Conservation (phyloP, 2,797 vertebrate genomes). For the Chloroceryle inda region DNA sequence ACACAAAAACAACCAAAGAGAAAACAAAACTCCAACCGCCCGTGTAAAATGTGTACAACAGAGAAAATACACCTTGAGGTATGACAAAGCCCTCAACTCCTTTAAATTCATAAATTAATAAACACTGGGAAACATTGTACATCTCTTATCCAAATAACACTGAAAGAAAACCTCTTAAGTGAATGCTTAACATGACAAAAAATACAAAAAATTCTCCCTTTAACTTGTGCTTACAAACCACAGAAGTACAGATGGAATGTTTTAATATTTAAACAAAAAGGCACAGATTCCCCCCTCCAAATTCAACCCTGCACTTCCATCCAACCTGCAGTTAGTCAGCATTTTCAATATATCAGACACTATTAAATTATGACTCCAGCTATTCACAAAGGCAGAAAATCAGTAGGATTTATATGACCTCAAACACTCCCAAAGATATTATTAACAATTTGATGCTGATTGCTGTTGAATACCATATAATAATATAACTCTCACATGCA, state of each 20-base stretch:
- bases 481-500: background rate
- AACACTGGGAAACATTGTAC: background rate
- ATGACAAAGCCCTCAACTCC: background rate
- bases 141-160: background rate
- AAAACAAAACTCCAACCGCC: background rate
- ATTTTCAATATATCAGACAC: background rate
- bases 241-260: rapidly evolving
- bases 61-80: background rate
- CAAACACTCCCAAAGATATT: background rate
- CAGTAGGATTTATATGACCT: background rate
- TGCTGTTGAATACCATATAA: background rate
- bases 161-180: background rate
- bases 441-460: background rate
- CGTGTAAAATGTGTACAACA: background rate
- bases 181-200: background rate
- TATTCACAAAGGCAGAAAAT: background rate
- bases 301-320: background rate
- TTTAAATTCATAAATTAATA: background rate
- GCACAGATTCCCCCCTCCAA: background rate
- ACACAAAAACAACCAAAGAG: too few relatives aligned
- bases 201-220: background rate
- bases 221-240: background rate
- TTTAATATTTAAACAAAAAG: background rate
- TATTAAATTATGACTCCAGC: background rate
- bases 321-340: background rate